Base-by-base conservation (phyloP, 23 tunicate species). In the Ciona savignyi region DNA sequence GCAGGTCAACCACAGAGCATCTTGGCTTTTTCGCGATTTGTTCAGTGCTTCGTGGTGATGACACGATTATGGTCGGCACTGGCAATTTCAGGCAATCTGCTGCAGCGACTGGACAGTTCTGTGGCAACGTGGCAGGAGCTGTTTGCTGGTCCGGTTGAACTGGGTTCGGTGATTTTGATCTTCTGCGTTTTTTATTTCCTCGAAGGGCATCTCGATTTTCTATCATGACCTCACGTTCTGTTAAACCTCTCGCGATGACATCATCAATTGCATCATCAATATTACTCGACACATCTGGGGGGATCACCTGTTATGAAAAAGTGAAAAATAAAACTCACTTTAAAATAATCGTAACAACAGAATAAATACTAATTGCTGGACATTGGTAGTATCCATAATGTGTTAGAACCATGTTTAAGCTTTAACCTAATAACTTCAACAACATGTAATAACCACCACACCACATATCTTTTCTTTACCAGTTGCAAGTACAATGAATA, bases 241-340 rank as follows among this genome's bases (percentile, higher is more conserved):
- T 51, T 20, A 82, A 29, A 30, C 74, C 80, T 1, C 62, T 69
- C 33, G 66, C 24, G 23, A 82, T 82, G 23, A 82, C 87, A 34
- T 64, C 56, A 60, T 74, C 73, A 60, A 82, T 82, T 2, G 70
- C 80, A 30, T 78, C 87, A 60, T 82, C 87, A 30, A 82, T 82
- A 27, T 60, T 82, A 31, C 49, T 34, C 21, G 60, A 62, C 23
- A 64, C 56, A n/a, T 81, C 78, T 20, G 32, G 64, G 51, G 75
- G 60, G n/a, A n/a, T n/a, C n/a, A n/a, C n/a, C n/a, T n/a, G n/a
- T n/a, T n/a, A n/a, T n/a, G n/a, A n/a, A n/a, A n/a, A n/a, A n/a
- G n/a, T n/a, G n/a, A n/a, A n/a, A n/a, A n/a, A n/a, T n/a, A n/a
- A n/a, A n/a, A n/a, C n/a, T n/a, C n/a, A n/a, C n/a, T n/a, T n/a